Base-by-base conservation (phyloP, 2,888 invertebrate genomes). In the Alsophila aescularia region DNA sequence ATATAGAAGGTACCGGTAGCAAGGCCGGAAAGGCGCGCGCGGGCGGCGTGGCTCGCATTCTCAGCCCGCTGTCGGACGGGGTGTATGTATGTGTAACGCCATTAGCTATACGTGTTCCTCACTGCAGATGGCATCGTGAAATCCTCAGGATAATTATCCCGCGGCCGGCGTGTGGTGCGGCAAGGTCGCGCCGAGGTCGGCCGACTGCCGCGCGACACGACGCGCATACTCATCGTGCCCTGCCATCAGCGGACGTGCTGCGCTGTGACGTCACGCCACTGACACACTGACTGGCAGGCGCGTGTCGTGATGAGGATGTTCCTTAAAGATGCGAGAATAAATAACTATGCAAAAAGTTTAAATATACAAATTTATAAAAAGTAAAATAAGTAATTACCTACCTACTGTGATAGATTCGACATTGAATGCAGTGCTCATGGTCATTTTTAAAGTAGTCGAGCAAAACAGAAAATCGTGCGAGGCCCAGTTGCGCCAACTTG, bases 261-360 rank as follows among this genome's bases (percentile, higher is more conserved):
- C 3, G 13, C 21, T n/a, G 37, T 39, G 37, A 47, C 47, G 31
- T 47, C 37, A 47, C 10, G 29, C 29, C 8, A 8, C 7, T 8
- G 24, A 24, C 24, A 6, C 24, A 24, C 24, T 24, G 24, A 24
- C 24, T 7, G n/a, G n/a, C 5, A 5, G 29, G 10, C 29, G 10
- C 15, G 18, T 0, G 42, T 14, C 45, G 36, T 36, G 45, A 45
- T 24, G 15, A 45, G 45, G 45, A 45, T 45, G 36, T 45, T 24
- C 45, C 36, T 43, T n/a, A 0, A n/a, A n/a, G n/a, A 16, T 0
- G 24, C 34, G 34, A 44, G 43, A 34, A 24, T 31, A 15, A 16
- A 34, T 36, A 14, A 5, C 14, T 34, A 12, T 15, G 13, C 3
- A 35, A 35, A 15, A 35, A 35, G 35, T 31, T 31, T 27, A 2